Evolutionary conservation across 2,888 invertebrate species (phyloP), one percentile per base, ranked within the genome.

Genomic region (Calliphora vomitoria): DNA sequence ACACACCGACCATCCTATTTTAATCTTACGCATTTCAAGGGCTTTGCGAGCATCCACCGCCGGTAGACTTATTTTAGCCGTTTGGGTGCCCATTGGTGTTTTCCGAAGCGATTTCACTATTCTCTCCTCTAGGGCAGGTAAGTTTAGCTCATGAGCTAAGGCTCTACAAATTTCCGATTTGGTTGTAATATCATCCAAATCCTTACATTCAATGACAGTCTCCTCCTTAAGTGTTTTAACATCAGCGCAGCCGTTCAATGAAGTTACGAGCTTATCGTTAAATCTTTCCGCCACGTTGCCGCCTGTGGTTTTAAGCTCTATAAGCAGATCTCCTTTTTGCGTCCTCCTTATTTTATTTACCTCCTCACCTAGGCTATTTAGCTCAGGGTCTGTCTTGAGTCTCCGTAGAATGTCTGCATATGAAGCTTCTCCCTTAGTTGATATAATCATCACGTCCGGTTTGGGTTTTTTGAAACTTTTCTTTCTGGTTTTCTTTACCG

Each of bases 121-220:
- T 13, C 3, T 25, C 47, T 69, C 31, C 15, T 69, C 69, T 25
- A 50, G 11, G 4, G 5, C 4, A 15, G 69, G 18, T 50, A 69
- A 5, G 4, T 69, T 41, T 18, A 66, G 15, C 25, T 47, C 69
- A 15, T 13, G 44, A 13, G 6, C 5, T 4, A 69, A 11, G 2
- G 50, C 69, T 15, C 15, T 11, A 25, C 25, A 50, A 25, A 69
- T 31, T n/a, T 69, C 69, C 25, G 13, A 11, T 10, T 69, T 20
- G 8, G 47, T 68, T 15, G 44, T 68, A n/a, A 68, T 44, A 5
- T 68, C 68, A 25, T 68, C n/a, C 47, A 68, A 35, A 35, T 68
- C 68, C 47, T 18, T 68, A 44, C 44, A 68, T 47, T 68, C 68
- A 18, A 47, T 47, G 4, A 68, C 20, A n/a, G 18, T 44, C 20